These are phyloP conservation scores for Lampropteryx suffumata DNA, from an alignment of 2,888 invertebrate species.

Conservation along the genomic window DNA sequence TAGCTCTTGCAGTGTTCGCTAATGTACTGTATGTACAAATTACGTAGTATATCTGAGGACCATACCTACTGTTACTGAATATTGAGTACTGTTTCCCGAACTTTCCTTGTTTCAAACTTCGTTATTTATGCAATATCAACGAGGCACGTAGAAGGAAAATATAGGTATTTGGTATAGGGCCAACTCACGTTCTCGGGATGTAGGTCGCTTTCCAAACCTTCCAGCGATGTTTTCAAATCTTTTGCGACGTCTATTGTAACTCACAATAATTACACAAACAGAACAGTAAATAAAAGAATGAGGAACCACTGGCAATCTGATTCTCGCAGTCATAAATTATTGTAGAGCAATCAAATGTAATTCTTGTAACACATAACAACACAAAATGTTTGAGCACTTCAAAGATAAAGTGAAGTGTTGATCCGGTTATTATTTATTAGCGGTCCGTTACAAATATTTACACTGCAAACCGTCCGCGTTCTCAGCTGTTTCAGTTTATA, in stretches of 20 bases:
- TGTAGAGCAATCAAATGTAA: constrained; percentile 4
- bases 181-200: constrained; percentile 64
- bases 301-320: not conserved
- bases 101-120: constrained; percentile 11
- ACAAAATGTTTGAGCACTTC: constrained; percentile 7
- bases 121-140: constrained; percentile 29
- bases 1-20: too few relatives aligned
- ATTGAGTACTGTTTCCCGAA: not conserved
- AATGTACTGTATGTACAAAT: too few relatives aligned
- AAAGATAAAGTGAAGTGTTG: constrained; percentile 15
- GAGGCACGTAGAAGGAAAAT: constrained; percentile 48
- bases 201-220: constrained; percentile 43
- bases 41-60: not conserved
- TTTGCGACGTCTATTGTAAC: constrained; percentile 5
- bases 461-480: constrained; percentile 31
- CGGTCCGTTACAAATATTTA: constrained; percentile 27
- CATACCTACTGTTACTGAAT: not conserved
- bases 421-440: constrained; percentile 25
- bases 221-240: constrained; percentile 21
- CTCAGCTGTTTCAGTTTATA: constrained; percentile 37
- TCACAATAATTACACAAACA: constrained; percentile 17
- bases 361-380: constrained; percentile 1
- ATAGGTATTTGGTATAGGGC: constrained; percentile 58
- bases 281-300: constrained; percentile 6
- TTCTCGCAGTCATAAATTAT: not conserved